Evolutionary conservation across 2,113 vertebrate species (phyloP).

Genomic region (Aldabrachelys gigantea): DNA sequence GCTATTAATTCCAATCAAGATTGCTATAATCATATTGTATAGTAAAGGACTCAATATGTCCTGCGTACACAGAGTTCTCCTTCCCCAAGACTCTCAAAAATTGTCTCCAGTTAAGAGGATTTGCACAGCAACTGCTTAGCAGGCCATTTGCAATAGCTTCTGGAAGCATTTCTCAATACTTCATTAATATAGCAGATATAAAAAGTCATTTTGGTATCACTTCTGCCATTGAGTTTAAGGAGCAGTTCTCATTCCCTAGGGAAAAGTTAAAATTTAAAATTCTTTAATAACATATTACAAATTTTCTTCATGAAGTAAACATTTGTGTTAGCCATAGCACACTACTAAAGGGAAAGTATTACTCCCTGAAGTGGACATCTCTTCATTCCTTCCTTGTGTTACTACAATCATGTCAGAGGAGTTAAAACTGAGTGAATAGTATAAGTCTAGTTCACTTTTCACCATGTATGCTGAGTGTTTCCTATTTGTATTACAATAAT

Average conservation of each 20-base stretch:
- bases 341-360: neutral
- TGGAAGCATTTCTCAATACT: neutral
- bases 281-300: neutral
- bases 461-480: fast-evolving
- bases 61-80: neutral
- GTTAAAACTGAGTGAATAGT: neutral
- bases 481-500: neutral
- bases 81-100: neutral
- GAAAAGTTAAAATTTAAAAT: neutral
- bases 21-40: neutral
- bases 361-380: neutral
- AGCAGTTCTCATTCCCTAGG: neutral
- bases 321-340: neutral
- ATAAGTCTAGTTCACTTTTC: neutral
- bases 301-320: neutral
- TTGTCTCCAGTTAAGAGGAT: neutral
- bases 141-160: neutral
- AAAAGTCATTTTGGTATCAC: neutral
- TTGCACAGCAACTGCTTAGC: neutral
- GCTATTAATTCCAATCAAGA: neutral
- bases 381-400: neutral
- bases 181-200: neutral
- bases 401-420: neutral
- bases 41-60: neutral
- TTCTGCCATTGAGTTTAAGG: neutral